Conservation (phyloP, 1,140 invertebrate species). For the Apocrypta bakeri region DNA sequence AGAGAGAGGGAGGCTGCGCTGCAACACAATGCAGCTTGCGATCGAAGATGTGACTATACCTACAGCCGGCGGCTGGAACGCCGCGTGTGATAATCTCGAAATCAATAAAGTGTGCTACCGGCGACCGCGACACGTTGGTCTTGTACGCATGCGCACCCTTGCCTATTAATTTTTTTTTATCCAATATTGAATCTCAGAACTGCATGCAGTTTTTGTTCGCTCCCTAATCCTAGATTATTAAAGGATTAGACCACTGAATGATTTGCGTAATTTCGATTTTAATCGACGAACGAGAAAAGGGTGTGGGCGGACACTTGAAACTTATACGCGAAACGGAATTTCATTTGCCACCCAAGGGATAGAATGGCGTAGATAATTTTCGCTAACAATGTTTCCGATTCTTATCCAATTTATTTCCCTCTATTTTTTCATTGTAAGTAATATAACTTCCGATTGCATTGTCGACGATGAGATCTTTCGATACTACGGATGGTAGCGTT, state of each 20-base stretch:
- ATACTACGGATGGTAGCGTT: background rate
- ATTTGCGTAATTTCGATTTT: background rate
- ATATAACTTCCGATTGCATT: too few species aligned
- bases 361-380: too few species aligned
- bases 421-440: background rate
- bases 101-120: constrained; percentile 62
- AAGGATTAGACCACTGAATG: constrained; percentile 7
- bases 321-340: background rate
- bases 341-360: too few species aligned
- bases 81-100: constrained; percentile 62
- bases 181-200: constrained; percentile 16
- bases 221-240: too few species aligned
- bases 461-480: too few species aligned
- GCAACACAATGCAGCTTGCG: constrained; percentile 42
- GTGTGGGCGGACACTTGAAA: too few species aligned
- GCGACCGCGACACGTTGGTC: constrained; percentile 40
- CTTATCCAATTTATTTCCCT: background rate
- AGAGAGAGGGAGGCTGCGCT: constrained; percentile 2
- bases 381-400: too few species aligned
- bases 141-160: background rate
- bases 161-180: constrained; percentile 17
- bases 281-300: too few species aligned
- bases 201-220: background rate
- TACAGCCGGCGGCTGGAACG: background rate
- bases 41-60: constrained; percentile 44